Evolutionary conservation across 2,888 invertebrate genomes (phyloP).

Genomic region (Ophonus ardosiacus): DNA sequence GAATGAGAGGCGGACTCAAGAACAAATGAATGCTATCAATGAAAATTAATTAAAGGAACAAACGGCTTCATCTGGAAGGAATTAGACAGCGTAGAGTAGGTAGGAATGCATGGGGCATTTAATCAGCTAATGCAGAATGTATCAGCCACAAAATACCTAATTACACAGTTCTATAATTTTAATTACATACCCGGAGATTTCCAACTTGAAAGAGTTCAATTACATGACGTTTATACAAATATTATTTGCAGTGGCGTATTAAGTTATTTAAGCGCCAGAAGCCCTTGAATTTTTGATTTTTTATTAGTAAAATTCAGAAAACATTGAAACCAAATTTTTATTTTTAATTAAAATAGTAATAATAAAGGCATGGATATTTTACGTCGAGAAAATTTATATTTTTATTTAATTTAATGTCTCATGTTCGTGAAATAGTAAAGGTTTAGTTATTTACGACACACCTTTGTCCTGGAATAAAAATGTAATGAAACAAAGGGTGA

Average conservation of each 20-base stretch:
- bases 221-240: background rate
- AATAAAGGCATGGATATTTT: background rate
- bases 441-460: background rate
- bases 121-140: conserved; percentile 3
- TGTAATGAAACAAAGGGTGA: conserved; percentile 20
- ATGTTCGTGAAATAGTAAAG: conserved; percentile 19
- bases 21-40: conserved; percentile 44
- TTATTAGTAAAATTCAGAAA: no score
- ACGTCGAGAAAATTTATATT: background rate
- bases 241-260: no score
- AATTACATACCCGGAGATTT: conserved; percentile 26
- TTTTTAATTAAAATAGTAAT: background rate
- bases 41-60: conserved; percentile 44
- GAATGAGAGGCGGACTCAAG: conserved; percentile 14
- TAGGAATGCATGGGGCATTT: conserved; percentile 25
- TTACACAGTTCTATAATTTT: conserved; percentile 15
- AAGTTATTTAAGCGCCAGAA: no score
- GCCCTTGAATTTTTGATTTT: no score
- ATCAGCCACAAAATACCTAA: conserved; percentile 44
- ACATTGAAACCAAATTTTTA: no score
- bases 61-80: conserved; percentile 40
- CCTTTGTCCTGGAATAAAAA: background rate
- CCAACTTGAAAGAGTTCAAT: background rate
- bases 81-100: conserved; percentile 33
- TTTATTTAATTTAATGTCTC: background rate